These are phyloP conservation scores for Antrozous pallidus DNA, from an alignment of 2,797 vertebrate species.

Conservation along the genomic window DNA sequence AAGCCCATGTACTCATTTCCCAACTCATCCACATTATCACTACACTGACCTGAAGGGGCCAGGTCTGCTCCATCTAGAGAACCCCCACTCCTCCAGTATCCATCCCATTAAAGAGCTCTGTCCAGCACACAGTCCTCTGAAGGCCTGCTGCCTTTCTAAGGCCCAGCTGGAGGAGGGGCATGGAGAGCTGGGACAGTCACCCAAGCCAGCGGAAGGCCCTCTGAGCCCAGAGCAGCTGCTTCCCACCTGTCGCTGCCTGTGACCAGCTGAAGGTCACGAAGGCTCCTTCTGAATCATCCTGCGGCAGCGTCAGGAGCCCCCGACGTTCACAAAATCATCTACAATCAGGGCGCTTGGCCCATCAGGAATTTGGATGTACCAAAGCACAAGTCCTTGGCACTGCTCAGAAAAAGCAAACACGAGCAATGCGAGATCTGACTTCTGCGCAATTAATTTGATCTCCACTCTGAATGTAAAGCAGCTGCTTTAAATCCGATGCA, in stretches of 20 bases:
- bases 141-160: not conserved
- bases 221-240: not conserved
- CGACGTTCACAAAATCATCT: not conserved
- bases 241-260: not conserved
- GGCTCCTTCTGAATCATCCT: constrained; percentile 43
- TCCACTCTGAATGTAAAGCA: constrained; percentile 64
- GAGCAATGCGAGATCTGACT: constrained; percentile 46
- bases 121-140: not conserved
- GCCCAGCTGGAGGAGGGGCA: no score
- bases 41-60: accelerated
- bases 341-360: constrained; percentile 59
- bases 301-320: accelerated
- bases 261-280: constrained; percentile 53
- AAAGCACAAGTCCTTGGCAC: constrained; percentile 45
- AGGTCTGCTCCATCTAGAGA: not conserved
- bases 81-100: accelerated
- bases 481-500: constrained; percentile 58
- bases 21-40: not conserved
- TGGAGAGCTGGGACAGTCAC: not conserved
- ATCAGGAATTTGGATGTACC: constrained; percentile 66
- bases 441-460: constrained; percentile 66
- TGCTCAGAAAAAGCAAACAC: constrained; percentile 67
- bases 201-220: not conserved
- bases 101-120: not conserved
- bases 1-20: not conserved